Base-by-base conservation (phyloP, 2,888 invertebrate genomes). In the Eupithecia exiguata region DNA sequence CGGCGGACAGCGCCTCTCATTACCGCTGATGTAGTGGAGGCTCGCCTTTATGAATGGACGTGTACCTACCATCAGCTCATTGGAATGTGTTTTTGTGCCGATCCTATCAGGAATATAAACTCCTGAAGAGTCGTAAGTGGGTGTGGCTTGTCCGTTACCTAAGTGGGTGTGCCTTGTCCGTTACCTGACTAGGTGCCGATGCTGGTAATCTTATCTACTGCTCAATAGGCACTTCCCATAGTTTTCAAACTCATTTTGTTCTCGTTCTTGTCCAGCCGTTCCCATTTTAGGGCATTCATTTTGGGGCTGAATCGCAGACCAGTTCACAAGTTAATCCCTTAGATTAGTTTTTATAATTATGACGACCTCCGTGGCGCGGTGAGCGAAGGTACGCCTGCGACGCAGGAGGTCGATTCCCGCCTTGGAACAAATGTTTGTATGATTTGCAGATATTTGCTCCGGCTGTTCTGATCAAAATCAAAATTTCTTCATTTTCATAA, bases 1-100 rank as follows among this genome's bases (percentile, higher is more conserved):
- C 61, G 14, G 61, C 61, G 61, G 61, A 61, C 61, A 30, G 61
- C 30, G 25, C 61, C 61, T 30, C 61, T 61, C 61, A 30, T 61
- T 61, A 61, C 61, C 25, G 61, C 61, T 61, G 61, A 61, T 10
- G 16, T 61, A 61, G 61, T 61, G 30, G 61, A 61, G 30, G 30
- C 30, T 61, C 62, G 35, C 30, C 62, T 62, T 62, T 35, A 62
- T 62, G 62, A 18, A 62, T 18, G 61, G 61, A 14, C 61, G 30
- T 30, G 35, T 35, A 35, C 53, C 53, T 7, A 21, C 30, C 62
- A 35, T 58, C 58, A 14, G 25, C 14, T 21, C 25, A 12, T 58
- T 58, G 25, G 58, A 58, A 25, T 12, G 35, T 16, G 62, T 62
- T 62, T 18, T 62, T 62, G 35, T 35, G 35, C 62, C 9, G 62